Evolutionary conservation across 2,797 vertebrate species (phyloP).

Genomic region (Nannoperca australis): DNA sequence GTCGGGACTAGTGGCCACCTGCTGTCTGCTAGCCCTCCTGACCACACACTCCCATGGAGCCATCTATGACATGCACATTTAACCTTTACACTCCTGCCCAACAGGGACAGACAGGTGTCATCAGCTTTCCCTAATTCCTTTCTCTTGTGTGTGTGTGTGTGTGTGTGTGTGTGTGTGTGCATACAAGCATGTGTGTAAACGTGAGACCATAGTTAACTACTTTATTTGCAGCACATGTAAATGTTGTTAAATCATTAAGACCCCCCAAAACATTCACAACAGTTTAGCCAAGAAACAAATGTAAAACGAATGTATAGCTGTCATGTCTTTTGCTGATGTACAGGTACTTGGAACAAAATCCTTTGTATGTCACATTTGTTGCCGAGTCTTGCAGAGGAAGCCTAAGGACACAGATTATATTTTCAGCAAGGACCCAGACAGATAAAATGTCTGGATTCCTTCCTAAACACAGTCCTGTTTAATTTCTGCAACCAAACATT

Average conservation of each 20-base stretch:
- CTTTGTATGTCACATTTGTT: slow-evolving; percentile 1
- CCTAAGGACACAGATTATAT: slow-evolving; percentile 20
- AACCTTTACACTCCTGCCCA: slow-evolving; percentile 62
- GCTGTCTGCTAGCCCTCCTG: slow-evolving; percentile 56
- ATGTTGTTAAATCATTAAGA: background rate
- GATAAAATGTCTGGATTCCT: slow-evolving; percentile 2
- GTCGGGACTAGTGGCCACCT: slow-evolving; percentile 51
- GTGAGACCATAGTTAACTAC: background rate
- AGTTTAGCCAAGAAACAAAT: background rate
- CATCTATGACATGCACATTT: slow-evolving; percentile 63
- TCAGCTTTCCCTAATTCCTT: slow-evolving; percentile 20
- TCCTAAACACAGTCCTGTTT: background rate
- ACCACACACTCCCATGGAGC: slow-evolving; percentile 68
- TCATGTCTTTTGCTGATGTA: background rate
- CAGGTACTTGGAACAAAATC: slow-evolving; percentile 11
- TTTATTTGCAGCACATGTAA: background rate
- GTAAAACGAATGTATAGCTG: background rate
- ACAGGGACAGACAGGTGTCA: slow-evolving; percentile 75
- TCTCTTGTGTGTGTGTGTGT: slow-evolving; percentile 16
- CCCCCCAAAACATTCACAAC: background rate
- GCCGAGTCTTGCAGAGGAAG: slow-evolving; percentile 9
- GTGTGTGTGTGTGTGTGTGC: slow-evolving; percentile 12
- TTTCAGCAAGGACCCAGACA: slow-evolving; percentile 20
- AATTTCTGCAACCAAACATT: background rate
- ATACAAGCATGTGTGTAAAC: background rate